phyloP scores from a whole-genome alignment of 2,113 vertebrate species.

The Crocuta crocuta region DNA sequence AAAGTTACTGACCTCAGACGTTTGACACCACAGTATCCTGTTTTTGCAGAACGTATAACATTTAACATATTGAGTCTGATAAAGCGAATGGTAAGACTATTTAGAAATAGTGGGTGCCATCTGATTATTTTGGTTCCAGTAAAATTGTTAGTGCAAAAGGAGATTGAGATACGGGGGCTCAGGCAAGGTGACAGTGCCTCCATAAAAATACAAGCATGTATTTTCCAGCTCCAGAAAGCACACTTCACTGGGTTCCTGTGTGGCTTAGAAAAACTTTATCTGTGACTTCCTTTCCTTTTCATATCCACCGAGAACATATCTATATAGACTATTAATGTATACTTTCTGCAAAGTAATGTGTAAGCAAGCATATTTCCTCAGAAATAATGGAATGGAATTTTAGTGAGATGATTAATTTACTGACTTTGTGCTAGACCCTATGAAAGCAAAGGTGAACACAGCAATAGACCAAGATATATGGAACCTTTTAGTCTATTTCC shows the following conservation, averaged over 20 bases:
- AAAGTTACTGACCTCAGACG: neutral
- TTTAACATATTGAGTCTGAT: neutral
- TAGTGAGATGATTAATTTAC: conserved; percentile 15
- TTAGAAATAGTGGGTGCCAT: neutral
- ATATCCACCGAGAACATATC: neutral
- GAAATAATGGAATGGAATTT: conserved; percentile 8
- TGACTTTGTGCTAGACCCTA: neutral
- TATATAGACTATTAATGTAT: neutral
- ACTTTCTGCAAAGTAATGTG: neutral
- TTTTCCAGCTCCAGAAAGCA: neutral
- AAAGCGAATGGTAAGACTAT: neutral
- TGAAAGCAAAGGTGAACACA: conserved; percentile 43
- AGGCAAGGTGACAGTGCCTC: neutral
- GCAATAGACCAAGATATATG: neutral
- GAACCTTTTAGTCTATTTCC: neutral
- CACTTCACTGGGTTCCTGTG: fast-evolving
- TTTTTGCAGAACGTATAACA: neutral
- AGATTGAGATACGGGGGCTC: neutral
- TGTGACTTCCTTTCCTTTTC: neutral
- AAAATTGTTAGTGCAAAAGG: neutral
- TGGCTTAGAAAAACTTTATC: neutral
- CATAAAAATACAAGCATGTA: neutral
- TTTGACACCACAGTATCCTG: neutral
- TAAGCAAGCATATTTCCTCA: neutral
- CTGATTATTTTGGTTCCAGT: neutral